A percentile compares a stretch with the other conserved stretches of the same genome.
Conservation (phyloP, 1,140 invertebrate genomes). For the Bombus waltoni region DNA sequence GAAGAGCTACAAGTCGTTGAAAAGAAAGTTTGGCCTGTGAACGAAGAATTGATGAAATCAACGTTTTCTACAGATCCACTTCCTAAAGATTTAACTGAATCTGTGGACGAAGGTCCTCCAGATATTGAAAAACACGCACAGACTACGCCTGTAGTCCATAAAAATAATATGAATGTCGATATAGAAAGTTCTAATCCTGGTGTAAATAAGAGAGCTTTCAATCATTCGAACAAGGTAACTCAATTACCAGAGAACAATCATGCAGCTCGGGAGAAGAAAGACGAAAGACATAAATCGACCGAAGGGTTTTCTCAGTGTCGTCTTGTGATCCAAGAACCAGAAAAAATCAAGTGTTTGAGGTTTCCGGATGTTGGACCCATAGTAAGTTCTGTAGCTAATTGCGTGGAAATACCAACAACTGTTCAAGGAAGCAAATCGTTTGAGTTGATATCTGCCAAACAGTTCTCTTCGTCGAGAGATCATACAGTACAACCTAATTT, state of each 20-base stretch:
- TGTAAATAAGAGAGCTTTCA: neutral
- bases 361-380: neutral
- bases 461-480: neutral
- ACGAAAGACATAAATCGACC: neutral
- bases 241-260: neutral
- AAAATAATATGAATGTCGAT: neutral
- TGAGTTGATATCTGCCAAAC: neutral
- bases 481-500: neutral
- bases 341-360: neutral
- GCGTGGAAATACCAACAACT: neutral
- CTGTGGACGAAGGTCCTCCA: too few relatives aligned
- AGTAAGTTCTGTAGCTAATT: neutral
- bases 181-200: neutral
- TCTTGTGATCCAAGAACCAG: constrained; percentile 4
- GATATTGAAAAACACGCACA: neutral
- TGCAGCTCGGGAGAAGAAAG: neutral
- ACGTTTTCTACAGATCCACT: neutral
- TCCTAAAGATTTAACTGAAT: neutral
- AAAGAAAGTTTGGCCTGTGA: neutral
- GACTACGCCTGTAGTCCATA: neutral
- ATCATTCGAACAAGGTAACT: neutral
- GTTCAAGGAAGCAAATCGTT: neutral
- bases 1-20: neutral
- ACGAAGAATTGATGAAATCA: neutral
- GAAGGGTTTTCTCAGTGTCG: neutral